These are phyloP conservation scores for Vidua macroura DNA, from an alignment of 2,113 vertebrate species.

Conservation along the genomic window DNA sequence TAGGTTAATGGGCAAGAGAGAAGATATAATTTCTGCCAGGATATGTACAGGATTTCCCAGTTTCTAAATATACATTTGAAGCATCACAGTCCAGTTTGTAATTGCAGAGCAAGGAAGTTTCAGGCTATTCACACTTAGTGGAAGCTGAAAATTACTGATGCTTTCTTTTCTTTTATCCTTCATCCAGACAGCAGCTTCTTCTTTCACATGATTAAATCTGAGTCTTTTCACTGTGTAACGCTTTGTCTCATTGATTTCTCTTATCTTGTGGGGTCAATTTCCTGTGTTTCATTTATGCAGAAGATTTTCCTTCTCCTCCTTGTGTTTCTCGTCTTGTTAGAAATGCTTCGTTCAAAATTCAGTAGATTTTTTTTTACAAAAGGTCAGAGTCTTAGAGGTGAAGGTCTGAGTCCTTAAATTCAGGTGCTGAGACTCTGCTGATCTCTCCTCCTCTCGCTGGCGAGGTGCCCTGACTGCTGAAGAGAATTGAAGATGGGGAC, in stretches of 20 bases:
- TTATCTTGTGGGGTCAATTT: not conserved
- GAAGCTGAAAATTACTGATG: not conserved
- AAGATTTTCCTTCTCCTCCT: not conserved
- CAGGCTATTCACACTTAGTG: not conserved
- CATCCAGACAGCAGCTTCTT: fast-evolving
- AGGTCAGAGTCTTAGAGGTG: not conserved
- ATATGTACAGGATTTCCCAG: not conserved
- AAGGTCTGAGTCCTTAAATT: not conserved
- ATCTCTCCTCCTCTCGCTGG: not conserved
- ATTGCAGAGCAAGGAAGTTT: not conserved
- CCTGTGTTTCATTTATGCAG: not conserved
- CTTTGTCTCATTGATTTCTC: not conserved
- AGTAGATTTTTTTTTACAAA: not conserved
- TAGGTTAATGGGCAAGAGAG: not conserved
- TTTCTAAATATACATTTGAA: not conserved
- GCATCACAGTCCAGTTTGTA: not conserved
- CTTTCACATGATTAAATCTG: not conserved
- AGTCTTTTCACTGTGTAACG: not conserved
- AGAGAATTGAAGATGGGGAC: not conserved
- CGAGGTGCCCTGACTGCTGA: not conserved
- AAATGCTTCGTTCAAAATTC: not conserved
- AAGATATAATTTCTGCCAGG: not conserved
- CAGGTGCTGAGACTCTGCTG: not conserved
- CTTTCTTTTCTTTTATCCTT: not conserved
- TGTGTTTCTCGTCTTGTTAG: not conserved